phyloP scores from a whole-genome alignment of 2,888 invertebrate species.

The Philaethria dido region DNA sequence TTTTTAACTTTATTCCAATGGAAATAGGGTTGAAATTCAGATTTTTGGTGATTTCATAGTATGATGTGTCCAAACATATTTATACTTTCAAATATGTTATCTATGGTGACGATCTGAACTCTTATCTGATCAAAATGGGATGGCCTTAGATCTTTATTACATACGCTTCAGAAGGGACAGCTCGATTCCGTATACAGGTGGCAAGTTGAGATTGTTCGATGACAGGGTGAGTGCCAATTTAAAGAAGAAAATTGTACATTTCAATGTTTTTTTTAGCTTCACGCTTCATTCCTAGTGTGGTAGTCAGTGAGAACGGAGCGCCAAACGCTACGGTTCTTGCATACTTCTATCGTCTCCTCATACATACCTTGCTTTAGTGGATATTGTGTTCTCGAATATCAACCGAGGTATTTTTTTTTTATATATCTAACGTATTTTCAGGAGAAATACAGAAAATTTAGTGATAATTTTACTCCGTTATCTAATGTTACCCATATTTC shows the following conservation, averaged over 20 bases:
- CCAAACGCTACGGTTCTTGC: too few species aligned
- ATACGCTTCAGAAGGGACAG: slow-evolving; percentile 61
- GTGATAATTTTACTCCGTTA: too few species aligned
- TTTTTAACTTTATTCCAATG: neutral
- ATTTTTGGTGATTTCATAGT: slow-evolving; percentile 45
- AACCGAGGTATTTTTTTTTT: too few species aligned
- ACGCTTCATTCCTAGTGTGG: too few species aligned
- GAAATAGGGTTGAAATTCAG: neutral
- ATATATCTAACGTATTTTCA: too few species aligned
- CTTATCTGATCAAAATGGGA: slow-evolving; percentile 77
- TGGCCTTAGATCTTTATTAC: slow-evolving; percentile 82
- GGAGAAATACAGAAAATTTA: too few species aligned
- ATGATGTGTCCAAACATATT: slow-evolving; percentile 82
- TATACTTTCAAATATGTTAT: slow-evolving; percentile 83
- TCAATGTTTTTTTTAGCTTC: too few species aligned
- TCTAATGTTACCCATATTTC: too few species aligned
- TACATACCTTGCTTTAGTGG: too few species aligned
- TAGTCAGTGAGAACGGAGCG: too few species aligned
- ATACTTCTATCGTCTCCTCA: too few species aligned
- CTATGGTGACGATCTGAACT: slow-evolving; percentile 80
- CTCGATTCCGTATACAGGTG: slow-evolving; percentile 45
- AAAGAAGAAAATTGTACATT: neutral
- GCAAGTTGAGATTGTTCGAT: neutral
- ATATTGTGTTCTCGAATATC: too few species aligned
- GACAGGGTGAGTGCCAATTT: slow-evolving; percentile 10